Conservation (phyloP, 2,113 vertebrate genomes). For the Aphyosemion australe region DNA sequence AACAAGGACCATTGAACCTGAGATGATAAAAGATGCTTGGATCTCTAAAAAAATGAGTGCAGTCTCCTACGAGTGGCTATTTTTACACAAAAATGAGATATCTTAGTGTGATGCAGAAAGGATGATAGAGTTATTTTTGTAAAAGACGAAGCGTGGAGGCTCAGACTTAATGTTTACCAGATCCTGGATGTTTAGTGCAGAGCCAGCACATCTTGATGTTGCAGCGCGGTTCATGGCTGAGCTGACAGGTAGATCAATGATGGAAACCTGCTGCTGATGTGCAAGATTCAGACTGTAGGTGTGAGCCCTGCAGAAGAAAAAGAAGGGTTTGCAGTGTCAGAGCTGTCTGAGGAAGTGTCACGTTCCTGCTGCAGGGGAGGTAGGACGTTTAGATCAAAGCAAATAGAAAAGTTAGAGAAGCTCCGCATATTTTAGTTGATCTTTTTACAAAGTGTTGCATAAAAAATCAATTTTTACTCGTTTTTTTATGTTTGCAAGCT, state of each 20-base stretch:
- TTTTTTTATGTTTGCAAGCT: not conserved
- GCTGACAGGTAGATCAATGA: constrained; percentile 37
- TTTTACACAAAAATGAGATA: not conserved
- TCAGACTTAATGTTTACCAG: constrained; percentile 1
- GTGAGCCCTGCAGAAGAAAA: constrained; percentile 52
- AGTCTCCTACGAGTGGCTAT: not conserved
- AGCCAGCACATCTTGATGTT: constrained; percentile 19
- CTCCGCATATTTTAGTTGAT: constrained; percentile 20
- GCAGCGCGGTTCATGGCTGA: constrained; percentile 6
- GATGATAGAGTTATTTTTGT: not conserved
- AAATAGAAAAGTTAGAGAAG: constrained; percentile 21
- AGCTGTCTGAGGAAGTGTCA: constrained; percentile 34
- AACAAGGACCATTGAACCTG: not conserved
- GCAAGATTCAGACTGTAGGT: constrained; percentile 56
- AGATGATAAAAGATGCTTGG: not conserved
- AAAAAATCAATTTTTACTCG: not conserved
- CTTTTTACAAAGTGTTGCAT: not conserved
- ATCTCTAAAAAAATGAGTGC: not conserved
- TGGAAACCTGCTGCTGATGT: constrained; percentile 70
- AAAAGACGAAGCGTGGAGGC: not conserved
- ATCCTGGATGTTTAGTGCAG: constrained; percentile 8
- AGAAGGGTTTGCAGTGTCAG: constrained; percentile 38
- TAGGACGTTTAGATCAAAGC: not conserved
- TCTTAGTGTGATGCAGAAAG: not conserved
- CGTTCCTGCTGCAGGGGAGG: constrained; percentile 41